Conservation (phyloP, 2,888 invertebrate species). For the Cryptus armator region DNA sequence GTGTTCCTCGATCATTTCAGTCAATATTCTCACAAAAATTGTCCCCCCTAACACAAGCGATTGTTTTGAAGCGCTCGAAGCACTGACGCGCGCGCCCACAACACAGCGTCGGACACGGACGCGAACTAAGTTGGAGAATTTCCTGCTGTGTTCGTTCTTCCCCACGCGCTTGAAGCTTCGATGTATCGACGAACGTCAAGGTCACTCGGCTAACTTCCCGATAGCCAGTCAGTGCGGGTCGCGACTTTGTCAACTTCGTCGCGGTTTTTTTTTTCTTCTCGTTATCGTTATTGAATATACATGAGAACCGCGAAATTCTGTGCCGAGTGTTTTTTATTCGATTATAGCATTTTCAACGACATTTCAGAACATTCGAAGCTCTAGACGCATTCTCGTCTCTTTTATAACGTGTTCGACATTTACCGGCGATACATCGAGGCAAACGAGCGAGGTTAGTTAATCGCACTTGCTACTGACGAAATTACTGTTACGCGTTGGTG, state of each 20-base stretch:
- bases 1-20: constrained; percentile 84
- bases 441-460: not conserved
- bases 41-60: constrained; percentile 73
- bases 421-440: not conserved
- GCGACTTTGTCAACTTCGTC: not conserved
- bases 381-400: not conserved
- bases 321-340: not conserved
- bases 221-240: not conserved
- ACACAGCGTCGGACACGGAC: constrained; percentile 57
- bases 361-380: not conserved
- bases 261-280: not conserved
- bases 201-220: not conserved
- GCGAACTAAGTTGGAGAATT: constrained; percentile 64
- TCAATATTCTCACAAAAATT: constrained; percentile 76
- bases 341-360: not conserved
- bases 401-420: not conserved
- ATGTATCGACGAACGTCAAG: constrained; percentile 11
- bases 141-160: not conserved
- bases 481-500: not conserved
- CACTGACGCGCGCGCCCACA: constrained; percentile 74
- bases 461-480: not conserved
- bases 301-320: not conserved
- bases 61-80: constrained; percentile 82
- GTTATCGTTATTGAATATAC: not conserved
- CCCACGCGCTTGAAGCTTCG: constrained; percentile 1